Evolutionary conservation across 2,797 vertebrate species (phyloP), one percentile per base, ranked within the genome.

Genomic region (Pempheris klunzingeri): DNA sequence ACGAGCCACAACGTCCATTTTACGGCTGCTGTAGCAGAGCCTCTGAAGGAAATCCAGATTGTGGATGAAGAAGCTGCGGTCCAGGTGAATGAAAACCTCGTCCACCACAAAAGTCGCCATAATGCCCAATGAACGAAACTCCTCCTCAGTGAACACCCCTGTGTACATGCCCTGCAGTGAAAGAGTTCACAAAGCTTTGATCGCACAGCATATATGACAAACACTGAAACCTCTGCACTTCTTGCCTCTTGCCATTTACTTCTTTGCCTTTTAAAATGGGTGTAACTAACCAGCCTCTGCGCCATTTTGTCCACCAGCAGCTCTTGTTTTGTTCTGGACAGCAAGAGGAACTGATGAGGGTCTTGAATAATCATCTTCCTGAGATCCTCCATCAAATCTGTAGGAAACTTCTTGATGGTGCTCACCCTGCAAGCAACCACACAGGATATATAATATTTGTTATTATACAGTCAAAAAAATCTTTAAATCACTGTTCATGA

Each of bases 281-380:
- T n/a, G n/a, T n/a, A n/a, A 84, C 94, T 89, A 50, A 96, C 96
- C 93, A 95, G 73, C 64, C 80, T 92, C 85, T 95, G 93, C n/a
- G 81, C 80, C 9, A 96, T 90, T 89, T 93, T 95, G 87, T 95
- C 92, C 80, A 96, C 94, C 79, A 96, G 80, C n/a, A 95, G 86
- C 20, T 78, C 70, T 85, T 95, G 94, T 74, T 95, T 95, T 20
- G 66, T 88, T 77, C 79, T 87, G 0, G 94, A 86, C 54, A 94
- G 85, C 55, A 74, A n/a, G n/a, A 95, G 88, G 84, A 96, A 96
- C 22, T 90, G 74, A 54, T 26, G 67, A 24, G 92, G 93, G 0
- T 94, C 89, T 69, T 84, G 50, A 28, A 93, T 34, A 6, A 96
- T 91, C 66, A 92, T 88, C 47, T 26, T 84, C 83, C 92, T 94